Percentiles rank a stretch among this genome's conserved stretches.
These are phyloP conservation scores for Caenorhabditis doughertyi DNA, from an alignment of 2,888 invertebrate genomes.

Conservation along the genomic window DNA sequence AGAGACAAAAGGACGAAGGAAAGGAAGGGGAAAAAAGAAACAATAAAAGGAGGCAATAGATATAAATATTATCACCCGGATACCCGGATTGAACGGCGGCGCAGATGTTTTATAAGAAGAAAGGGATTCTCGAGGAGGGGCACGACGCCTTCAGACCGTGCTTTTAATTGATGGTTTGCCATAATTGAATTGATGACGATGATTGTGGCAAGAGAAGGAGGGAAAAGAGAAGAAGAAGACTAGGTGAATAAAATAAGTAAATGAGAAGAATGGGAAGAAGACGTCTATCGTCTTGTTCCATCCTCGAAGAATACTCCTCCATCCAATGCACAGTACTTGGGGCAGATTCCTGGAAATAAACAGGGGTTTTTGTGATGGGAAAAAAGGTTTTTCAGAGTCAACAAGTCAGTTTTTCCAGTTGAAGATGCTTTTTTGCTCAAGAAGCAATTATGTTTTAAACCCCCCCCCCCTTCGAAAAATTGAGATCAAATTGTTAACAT, in stretches of 20 bases:
- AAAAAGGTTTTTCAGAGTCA: too few relatives aligned
- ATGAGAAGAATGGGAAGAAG: not conserved
- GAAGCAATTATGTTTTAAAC: too few relatives aligned
- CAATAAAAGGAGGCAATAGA: slow-evolving; percentile 48
- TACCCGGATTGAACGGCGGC: slow-evolving; percentile 58
- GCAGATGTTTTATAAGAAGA: slow-evolving; percentile 40
- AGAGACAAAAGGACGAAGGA: slow-evolving; percentile 23
- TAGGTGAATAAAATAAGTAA: slow-evolving; percentile 22
- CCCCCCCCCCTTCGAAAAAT: too few relatives aligned
- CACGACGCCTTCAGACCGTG: slow-evolving; percentile 45
- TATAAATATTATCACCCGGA: slow-evolving; percentile 61
- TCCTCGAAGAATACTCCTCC: slow-evolving; percentile 79
- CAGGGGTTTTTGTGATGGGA: too few relatives aligned
- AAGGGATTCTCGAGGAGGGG: not conserved
- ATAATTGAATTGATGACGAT: slow-evolving; percentile 16
- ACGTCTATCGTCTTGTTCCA: slow-evolving; percentile 64
- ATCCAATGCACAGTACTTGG: slow-evolving; percentile 77
- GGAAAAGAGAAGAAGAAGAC: slow-evolving; percentile 32
- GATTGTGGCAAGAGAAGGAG: slow-evolving; percentile 54
- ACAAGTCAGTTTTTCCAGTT: too few relatives aligned
- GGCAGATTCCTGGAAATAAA: slow-evolving; percentile 71
- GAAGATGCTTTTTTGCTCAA: too few relatives aligned
- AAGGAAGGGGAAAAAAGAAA: not conserved
- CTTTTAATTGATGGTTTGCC: slow-evolving; percentile 15
- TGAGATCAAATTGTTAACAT: too few relatives aligned